Base-by-base conservation (phyloP, 2,113 vertebrate genomes). In the Alethe diademata region DNA sequence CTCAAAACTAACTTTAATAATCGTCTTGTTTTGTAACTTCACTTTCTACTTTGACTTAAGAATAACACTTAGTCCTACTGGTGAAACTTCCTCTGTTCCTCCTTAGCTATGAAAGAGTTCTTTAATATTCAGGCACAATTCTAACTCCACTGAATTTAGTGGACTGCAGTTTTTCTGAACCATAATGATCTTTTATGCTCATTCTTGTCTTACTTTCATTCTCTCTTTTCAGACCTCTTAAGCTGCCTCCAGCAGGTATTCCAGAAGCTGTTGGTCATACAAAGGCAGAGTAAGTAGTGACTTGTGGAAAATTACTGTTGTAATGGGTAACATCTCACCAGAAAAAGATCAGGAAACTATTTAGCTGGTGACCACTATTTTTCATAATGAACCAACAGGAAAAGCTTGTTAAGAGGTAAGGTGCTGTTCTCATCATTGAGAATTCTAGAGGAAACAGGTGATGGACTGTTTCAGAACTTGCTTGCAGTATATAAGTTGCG, bases 171-270 rank as follows among this genome's bases (percentile, higher is more conserved):
- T 95, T 91, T 87, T 81, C 51, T 73, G 61, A 91, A 87, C 6
- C 0, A 0, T 58, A 35, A 43, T 38, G 15, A 33, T 69, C 31
- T 95, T 84, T 73, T 50, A 61, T 1, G 1, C 28, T 86, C 19
- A 20, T 53, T 29, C 29, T 38, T 48, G 31, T 75, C 78, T 94
- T 45, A 84, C 16, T 50, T 86, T n/a, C 67, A 13, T 95, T 96
- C 64, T 94, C 47, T 87, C 14, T 60, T 96, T 97, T 83, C 91
- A 99, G 99, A 56, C 98, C 98, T 71, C 95, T 98, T 45, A 97
- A 98, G 47, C 95, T 97, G 54, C 42, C 97, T 51, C 97, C 98
- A 31, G 64, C 95, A 36, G 80, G 62, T 87, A 81, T 98, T 79
- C 98, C 98, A 28, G 67, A 97, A 47, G 88, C 75, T 88, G 92